Evolutionary conservation across 2,797 vertebrate species (phyloP).

Genomic region (Chlorospingus semifuscus): DNA sequence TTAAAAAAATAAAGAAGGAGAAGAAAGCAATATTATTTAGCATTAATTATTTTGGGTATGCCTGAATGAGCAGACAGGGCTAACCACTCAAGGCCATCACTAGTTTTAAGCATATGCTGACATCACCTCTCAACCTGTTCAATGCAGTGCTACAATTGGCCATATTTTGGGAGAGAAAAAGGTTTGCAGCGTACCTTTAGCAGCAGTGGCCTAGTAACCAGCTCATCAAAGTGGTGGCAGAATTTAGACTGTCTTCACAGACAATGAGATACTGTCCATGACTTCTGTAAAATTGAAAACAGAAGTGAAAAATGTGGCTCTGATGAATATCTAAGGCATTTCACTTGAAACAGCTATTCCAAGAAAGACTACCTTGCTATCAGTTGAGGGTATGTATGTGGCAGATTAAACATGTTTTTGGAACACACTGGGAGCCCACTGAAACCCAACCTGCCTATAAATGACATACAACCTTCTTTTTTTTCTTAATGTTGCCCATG

Average conservation of each 20-base stretch:
- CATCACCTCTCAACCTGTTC: background rate
- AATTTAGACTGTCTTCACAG: background rate
- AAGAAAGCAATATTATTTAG: background rate
- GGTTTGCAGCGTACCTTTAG: background rate
- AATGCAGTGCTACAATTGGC: background rate
- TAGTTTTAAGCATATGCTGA: background rate
- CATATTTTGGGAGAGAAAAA: background rate
- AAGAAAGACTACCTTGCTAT: background rate
- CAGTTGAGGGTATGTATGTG: background rate
- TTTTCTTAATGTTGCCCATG: background rate
- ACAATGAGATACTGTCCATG: background rate
- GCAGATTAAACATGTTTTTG: background rate
- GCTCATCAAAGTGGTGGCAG: background rate
- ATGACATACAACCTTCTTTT: background rate
- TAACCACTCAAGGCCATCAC: rapidly evolving
- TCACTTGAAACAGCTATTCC: background rate
- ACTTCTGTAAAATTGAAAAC: background rate
- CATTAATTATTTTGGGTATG: background rate
- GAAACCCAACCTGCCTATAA: background rate
- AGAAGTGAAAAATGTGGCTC: background rate
- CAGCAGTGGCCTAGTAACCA: background rate
- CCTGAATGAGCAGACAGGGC: background rate
- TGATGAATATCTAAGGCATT: background rate
- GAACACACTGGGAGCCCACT: background rate
- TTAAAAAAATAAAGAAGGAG: rapidly evolving